These are phyloP conservation scores for Polyommatus icarus DNA, from an alignment of 2,888 invertebrate genomes.

Conservation along the genomic window DNA sequence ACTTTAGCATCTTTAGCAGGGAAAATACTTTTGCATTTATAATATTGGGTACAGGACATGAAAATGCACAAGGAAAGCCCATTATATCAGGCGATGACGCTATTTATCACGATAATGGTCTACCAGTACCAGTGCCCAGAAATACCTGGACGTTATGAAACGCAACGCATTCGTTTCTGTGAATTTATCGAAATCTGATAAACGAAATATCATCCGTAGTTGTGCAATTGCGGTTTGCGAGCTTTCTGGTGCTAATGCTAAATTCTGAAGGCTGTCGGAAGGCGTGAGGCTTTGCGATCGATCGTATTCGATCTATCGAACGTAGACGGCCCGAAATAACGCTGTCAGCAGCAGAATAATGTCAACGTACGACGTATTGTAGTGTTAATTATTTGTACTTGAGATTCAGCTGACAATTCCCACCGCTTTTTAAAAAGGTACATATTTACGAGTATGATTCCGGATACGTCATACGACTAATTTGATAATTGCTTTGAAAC, in stretches of 20 bases:
- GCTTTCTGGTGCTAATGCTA: background rate
- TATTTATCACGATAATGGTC: conserved; percentile 32
- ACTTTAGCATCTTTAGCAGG: no score
- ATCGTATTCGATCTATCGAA: background rate
- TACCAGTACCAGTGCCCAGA: conserved; percentile 11
- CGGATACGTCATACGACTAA: no score
- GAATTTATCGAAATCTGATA: conserved; percentile 33
- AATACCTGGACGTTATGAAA: conserved; percentile 34
- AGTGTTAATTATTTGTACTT: no score
- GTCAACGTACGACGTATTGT: no score
- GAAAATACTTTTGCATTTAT: no score
- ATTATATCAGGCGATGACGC: conserved; percentile 16
- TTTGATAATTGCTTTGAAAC: no score
- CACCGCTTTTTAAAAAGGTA: no score
- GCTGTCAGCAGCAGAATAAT: no score
- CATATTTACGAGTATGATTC: no score
- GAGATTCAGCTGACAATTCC: no score
- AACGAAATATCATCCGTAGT: conserved; percentile 32
- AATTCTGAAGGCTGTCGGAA: background rate
- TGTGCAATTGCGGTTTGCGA: conserved; percentile 20
- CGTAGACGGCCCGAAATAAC: no score
- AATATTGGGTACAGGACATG: background rate
- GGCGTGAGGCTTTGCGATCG: background rate
- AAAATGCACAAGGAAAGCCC: background rate
- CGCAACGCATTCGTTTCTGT: conserved; percentile 28